A percentile compares a stretch with the other conserved stretches of the same genome.
phyloP scores from a whole-genome alignment of 1,140 invertebrate species.

The Zaprionus vittiger region DNA sequence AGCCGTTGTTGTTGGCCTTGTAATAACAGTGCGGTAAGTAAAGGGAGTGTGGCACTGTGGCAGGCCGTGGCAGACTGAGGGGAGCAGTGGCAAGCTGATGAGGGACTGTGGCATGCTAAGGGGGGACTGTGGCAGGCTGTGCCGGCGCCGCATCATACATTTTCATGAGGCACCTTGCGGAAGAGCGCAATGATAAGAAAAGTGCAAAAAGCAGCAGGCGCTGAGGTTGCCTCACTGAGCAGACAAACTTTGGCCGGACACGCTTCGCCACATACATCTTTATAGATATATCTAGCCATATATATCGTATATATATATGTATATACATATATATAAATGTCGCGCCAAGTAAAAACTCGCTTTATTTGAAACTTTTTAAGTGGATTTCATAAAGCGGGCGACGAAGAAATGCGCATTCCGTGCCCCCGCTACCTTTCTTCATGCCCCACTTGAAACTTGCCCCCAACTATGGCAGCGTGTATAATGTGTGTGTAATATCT shows the following conservation, averaged over 20 bases:
- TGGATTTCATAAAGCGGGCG: conserved; percentile 67
- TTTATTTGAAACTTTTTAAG: conserved; percentile 74
- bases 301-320: conserved; percentile 27
- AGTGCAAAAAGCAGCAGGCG: conserved; percentile 13
- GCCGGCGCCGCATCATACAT: conserved; percentile 36
- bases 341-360: conserved; percentile 55
- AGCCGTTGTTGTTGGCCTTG: conserved; percentile 72
- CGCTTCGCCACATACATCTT: conserved; percentile 29
- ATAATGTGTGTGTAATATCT: conserved; percentile 74
- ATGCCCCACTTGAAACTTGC: background rate
- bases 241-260: conserved; percentile 65
- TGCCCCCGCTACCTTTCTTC: background rate
- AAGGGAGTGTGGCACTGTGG: background rate
- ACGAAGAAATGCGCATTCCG: conserved; percentile 7
- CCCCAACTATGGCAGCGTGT: conserved; percentile 15
- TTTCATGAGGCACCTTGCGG: conserved; percentile 57
- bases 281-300: background rate
- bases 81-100: background rate
- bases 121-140: background rate
- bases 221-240: background rate
- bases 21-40: conserved; percentile 81
- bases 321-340: conserved; percentile 58
- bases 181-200: conserved; percentile 52
- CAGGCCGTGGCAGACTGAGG: no score
- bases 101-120: no score